Percentiles rank a stretch among this genome's conserved stretches.
phyloP scores from a whole-genome alignment of 2,797 vertebrate species.

The Cryptoblepharus egeriae region DNA sequence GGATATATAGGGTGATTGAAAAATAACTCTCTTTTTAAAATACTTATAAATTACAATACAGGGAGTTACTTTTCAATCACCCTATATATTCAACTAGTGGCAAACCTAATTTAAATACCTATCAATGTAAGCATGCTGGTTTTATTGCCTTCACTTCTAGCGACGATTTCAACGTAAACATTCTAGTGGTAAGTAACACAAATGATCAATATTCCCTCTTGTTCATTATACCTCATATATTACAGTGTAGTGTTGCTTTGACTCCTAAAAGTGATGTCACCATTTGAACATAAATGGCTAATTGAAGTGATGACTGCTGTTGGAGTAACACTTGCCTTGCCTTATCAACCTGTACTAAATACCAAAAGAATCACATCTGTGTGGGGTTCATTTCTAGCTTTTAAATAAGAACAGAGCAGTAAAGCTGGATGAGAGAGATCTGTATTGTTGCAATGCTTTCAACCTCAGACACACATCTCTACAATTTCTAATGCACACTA shows the following conservation, averaged over 20 bases:
- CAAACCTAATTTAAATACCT: constrained; percentile 1
- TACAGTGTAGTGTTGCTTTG: constrained; percentile 26
- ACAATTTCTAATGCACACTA: constrained; percentile 65
- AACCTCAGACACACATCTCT: constrained; percentile 46
- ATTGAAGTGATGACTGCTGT: constrained; percentile 29
- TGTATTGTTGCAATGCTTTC: constrained; percentile 51
- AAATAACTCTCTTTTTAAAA: no score
- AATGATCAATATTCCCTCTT: not conserved
- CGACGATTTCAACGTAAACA: constrained; percentile 17
- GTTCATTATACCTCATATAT: not conserved
- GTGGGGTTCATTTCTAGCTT: constrained; percentile 49
- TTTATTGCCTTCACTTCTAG: constrained; percentile 24
- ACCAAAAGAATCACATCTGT: constrained; percentile 49
- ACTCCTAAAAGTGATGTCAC: constrained; percentile 18
- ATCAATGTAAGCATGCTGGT: constrained; percentile 18
- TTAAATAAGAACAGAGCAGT: constrained; percentile 54
- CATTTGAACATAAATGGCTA: not conserved
- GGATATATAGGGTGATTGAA: no score
- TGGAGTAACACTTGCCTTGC: not conserved
- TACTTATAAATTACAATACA: no score
- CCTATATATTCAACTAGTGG: no score
- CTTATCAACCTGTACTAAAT: constrained; percentile 25
- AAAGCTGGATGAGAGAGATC: constrained; percentile 62
- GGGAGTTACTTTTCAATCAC: no score
- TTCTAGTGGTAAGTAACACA: constrained; percentile 3